A percentile compares a stretch with the other conserved stretches of the same genome.
Conservation (phyloP, 2,888 invertebrate genomes). For the Trachelus tabidus region DNA sequence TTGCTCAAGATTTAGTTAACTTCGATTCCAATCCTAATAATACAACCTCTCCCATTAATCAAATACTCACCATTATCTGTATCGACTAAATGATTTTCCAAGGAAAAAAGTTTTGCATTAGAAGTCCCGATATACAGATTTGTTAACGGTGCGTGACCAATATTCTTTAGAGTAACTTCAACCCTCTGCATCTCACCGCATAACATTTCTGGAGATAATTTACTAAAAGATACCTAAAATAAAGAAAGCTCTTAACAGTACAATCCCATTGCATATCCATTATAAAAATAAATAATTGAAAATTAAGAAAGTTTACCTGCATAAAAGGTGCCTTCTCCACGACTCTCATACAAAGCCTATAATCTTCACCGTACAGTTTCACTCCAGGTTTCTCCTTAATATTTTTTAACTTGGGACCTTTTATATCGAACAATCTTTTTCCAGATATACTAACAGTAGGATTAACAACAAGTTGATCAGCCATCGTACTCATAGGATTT, state of each 20-base stretch:
- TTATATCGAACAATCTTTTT: conserved; percentile 71
- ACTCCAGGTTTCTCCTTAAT: conserved; percentile 68
- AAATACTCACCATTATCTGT: conserved; percentile 25
- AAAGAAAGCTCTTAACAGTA: conserved; percentile 11
- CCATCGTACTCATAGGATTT: conserved; percentile 37
- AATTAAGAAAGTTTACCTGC: conserved; percentile 70
- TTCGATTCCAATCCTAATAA: not conserved
- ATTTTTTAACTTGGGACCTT: conserved; percentile 70
- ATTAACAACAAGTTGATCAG: conserved; percentile 44
- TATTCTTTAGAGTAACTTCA: conserved; percentile 76
- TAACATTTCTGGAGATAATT: conserved; percentile 75
- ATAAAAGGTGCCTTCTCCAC: conserved; percentile 85
- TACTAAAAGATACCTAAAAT: conserved; percentile 76
- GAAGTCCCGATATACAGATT: conserved; percentile 76
- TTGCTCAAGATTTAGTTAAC: not conserved
- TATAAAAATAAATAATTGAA: conserved; percentile 11
- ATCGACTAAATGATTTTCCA: conserved; percentile 57
- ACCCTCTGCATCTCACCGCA: conserved; percentile 80
- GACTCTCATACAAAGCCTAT: conserved; percentile 79
- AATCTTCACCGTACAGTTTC: conserved; percentile 71
- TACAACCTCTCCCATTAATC: not conserved
- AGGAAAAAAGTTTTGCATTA: conserved; percentile 75
- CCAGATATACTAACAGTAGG: conserved; percentile 69
- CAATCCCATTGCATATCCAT: conserved; percentile 13
- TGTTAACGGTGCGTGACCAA: conserved; percentile 74